Evolutionary conservation across 2,113 vertebrate species (phyloP).

Genomic region (Takifugu bimaculatus): DNA sequence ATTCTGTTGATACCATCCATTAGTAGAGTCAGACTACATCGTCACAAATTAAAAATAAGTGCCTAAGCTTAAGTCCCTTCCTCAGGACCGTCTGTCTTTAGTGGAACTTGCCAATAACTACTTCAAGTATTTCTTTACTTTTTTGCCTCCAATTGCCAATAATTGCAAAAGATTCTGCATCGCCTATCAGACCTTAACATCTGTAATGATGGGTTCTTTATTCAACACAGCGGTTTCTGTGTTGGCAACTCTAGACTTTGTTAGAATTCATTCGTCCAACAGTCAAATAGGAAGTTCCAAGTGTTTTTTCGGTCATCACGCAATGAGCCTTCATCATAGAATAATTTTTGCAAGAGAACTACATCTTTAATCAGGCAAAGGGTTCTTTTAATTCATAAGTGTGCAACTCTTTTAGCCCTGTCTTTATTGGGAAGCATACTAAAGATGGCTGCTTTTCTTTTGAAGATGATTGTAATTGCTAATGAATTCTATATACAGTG

Average conservation of each 20-base stretch:
- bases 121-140: constrained; percentile 35
- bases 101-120: constrained; percentile 37
- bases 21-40: too few species aligned
- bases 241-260: not conserved
- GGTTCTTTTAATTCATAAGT: not conserved
- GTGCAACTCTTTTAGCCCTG: not conserved
- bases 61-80: not conserved
- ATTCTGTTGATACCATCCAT: too few species aligned
- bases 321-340: not conserved
- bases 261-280: too few species aligned
- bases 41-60: too few species aligned
- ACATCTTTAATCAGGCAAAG: not conserved
- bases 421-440: too few species aligned
- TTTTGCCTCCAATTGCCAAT: constrained; percentile 24
- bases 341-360: too few species aligned
- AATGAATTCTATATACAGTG: not conserved
- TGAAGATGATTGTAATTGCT: constrained; percentile 20
- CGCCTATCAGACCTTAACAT: constrained; percentile 1
- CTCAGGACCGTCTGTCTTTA: constrained; percentile 48
- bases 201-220: not conserved
- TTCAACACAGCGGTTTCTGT: not conserved
- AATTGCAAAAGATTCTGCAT: constrained; percentile 34
- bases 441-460: not conserved
- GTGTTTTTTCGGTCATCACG: not conserved
- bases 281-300: not conserved